These are phyloP conservation scores for Drosophila falleni DNA, from an alignment of 2,888 invertebrate species.

Conservation along the genomic window DNA sequence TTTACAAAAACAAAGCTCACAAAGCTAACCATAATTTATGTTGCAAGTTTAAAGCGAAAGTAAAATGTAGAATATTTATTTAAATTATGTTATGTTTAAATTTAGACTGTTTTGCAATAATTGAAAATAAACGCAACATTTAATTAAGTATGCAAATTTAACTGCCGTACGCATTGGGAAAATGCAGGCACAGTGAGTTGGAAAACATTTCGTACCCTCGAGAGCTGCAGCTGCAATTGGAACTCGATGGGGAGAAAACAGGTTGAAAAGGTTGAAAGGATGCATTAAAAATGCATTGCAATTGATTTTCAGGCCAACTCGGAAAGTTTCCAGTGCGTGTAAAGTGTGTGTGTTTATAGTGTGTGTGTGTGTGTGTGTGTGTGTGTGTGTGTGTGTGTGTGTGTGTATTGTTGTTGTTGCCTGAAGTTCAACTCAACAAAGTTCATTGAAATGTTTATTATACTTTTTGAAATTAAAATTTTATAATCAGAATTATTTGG, in stretches of 20 bases:
- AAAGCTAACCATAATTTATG: too few species aligned
- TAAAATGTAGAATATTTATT: neutral
- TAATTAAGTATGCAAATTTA: slow-evolving; percentile 16
- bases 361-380: too few species aligned
- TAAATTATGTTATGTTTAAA: neutral
- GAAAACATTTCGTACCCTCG: neutral
- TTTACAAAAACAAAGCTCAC: neutral
- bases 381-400: too few species aligned
- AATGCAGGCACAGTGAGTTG: neutral
- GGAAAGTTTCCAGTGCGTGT: neutral
- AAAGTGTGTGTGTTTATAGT: too few species aligned
- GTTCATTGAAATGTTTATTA: slow-evolving; percentile 47
- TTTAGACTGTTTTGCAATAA: neutral
- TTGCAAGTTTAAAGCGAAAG: too few species aligned
- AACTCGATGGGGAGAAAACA: neutral
- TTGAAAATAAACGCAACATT: slow-evolving; percentile 3
- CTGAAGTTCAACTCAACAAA: slow-evolving; percentile 5
- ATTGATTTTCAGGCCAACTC: slow-evolving; percentile 9
- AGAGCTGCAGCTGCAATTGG: neutral
- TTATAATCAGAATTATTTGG: too few species aligned
- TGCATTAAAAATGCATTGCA: slow-evolving; percentile 16
- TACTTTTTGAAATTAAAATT: too few species aligned
- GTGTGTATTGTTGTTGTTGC: neutral
- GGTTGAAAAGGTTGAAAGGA: neutral
- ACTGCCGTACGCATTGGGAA: neutral